Evolutionary conservation across 1,140 invertebrate species (phyloP).

Genomic region (Antheraea pernyi): DNA sequence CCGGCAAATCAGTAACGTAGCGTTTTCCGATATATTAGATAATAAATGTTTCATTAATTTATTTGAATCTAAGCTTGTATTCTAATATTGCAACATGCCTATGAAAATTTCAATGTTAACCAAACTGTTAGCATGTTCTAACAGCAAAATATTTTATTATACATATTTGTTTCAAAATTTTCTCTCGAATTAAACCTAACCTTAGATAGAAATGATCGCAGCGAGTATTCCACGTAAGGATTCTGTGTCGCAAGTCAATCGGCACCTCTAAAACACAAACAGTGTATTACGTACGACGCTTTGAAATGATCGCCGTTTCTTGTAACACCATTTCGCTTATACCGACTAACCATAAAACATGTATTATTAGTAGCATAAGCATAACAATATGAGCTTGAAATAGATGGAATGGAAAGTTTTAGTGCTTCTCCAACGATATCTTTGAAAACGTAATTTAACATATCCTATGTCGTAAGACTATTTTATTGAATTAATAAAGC

Average conservation of each 20-base stretch:
- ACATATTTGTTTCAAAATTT: no score
- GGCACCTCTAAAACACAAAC: background rate
- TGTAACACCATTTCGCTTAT: conserved; percentile 13
- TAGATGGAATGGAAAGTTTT: conserved; percentile 44
- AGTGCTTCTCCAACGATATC: conserved; percentile 27
- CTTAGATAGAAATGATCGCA: no score
- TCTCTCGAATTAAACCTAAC: no score
- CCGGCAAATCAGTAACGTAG: no score
- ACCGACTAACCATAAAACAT: conserved; percentile 28
- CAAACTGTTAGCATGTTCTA: no score
- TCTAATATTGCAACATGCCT: no score
- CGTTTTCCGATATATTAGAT: no score
- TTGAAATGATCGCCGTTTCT: conserved; percentile 13
- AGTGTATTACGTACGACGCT: background rate
- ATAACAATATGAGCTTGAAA: conserved; percentile 34
- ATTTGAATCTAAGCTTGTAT: no score
- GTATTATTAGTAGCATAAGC: conserved; percentile 51
- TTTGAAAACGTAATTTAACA: background rate
- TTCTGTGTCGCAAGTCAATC: background rate
- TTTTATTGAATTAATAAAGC: conserved; percentile 54
- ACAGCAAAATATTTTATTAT: no score
- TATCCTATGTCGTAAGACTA: background rate
- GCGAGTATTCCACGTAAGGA: no score
- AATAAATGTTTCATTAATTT: no score
- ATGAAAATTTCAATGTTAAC: no score